Base-by-base conservation (phyloP, 2,888 invertebrate genomes). In the Cerastis leucographa region DNA sequence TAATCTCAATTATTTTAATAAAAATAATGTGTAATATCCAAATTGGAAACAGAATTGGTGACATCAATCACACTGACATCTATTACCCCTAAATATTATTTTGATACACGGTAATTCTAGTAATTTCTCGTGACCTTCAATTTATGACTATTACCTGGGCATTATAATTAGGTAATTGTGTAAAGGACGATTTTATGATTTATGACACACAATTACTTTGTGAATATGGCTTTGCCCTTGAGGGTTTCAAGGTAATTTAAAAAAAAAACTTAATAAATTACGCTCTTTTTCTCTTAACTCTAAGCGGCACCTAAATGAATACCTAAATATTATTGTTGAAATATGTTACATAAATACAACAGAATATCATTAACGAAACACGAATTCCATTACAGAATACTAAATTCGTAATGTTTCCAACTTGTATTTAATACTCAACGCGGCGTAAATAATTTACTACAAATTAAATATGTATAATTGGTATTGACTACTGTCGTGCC, bases 401-500 rank as follows among this genome's bases (percentile, higher is more conserved):
- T 76, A 46, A 71, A 71, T 62, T 29, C 9, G 22, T 66, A 56
- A 80, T 83, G 65, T 72, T 76, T n/a, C 46, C 35, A 46, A 66
- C 54, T 59, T 72, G 76, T 84, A 59, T 80, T 80, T 64, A 76
- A 76, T 76, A 66, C 44, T 29, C 9, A 62, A 75, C 17, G 6
- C 7, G 22, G 76, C 62, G 76, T 84, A 64, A 70, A 83, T 83
- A 80, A 84, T 84, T 83, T 29, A 62, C 22, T 42, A 70, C 80
- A 73, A 73, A 83, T 83, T 84, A 73, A 80, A 80, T 66, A 80
- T 72, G 29, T 68, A 61, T 82, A 66, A 79, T 76, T 80, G 61
- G 42, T 76, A 78, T 81, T 74, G 74, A 74, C 74, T 76, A 65
- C 62, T 74, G 78, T 71, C 61, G 40, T 75, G 22, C n/a, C 66